A percentile compares a stretch with the other conserved stretches of the same genome.
Conservation (phyloP, 2,888 invertebrate genomes). For the Mesorhabditis sp. region DNA sequence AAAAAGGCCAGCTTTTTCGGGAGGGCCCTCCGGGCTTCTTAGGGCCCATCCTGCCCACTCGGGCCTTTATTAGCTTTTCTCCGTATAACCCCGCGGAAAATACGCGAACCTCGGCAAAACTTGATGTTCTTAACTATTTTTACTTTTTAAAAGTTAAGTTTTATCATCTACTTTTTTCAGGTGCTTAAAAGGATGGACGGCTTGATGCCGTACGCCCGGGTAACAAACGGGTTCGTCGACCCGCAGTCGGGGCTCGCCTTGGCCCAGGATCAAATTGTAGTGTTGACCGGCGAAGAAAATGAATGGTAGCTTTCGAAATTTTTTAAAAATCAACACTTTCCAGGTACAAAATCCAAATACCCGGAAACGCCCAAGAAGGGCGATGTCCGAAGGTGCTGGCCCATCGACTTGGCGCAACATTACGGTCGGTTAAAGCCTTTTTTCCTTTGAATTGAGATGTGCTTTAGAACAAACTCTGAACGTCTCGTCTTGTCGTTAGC, state of each 20-base stretch:
- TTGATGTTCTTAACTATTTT: too few relatives aligned
- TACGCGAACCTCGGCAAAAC: too few relatives aligned
- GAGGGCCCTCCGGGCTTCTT: too few relatives aligned
- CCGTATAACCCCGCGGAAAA: too few relatives aligned
- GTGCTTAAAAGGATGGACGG: too few relatives aligned
- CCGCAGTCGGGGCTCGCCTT: slow-evolving; percentile 14
- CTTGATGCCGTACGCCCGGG: slow-evolving; percentile 14
- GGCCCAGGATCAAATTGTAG: slow-evolving; percentile 20
- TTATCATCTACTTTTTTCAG: too few relatives aligned
- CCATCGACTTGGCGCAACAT: background rate
- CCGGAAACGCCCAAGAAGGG: slow-evolving; percentile 12
- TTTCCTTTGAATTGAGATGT: background rate
- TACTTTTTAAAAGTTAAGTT: too few relatives aligned
- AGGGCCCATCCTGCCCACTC: too few relatives aligned
- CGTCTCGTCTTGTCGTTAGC: slow-evolving; percentile 15
- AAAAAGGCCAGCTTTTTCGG: background rate
- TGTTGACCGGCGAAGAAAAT: slow-evolving; percentile 11
- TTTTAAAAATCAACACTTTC: background rate
- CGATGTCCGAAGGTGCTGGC: slow-evolving; percentile 14
- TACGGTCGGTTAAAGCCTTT: background rate
- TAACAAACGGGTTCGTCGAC: slow-evolving; percentile 17
- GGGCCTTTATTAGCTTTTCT: too few relatives aligned
- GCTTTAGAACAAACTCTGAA: slow-evolving; percentile 11
- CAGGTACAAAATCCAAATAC: slow-evolving; percentile 17
- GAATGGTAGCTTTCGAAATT: slow-evolving; percentile 14